Base-by-base conservation (phyloP, 2,113 vertebrate genomes). In the Sturnira hondurensis region DNA sequence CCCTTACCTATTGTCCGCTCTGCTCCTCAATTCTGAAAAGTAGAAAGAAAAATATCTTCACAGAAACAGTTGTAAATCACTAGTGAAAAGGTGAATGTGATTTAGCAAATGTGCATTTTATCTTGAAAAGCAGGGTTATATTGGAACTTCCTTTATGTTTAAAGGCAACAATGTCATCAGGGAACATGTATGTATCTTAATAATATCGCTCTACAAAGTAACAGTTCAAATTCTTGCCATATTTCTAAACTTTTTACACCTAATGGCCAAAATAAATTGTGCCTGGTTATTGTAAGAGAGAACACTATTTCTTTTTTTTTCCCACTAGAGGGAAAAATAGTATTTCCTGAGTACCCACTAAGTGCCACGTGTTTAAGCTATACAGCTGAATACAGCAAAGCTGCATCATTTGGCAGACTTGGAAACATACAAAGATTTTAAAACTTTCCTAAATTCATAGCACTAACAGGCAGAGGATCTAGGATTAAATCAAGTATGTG, bases 121-220 rank as follows among this genome's bases (percentile, higher is more conserved):
- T 88, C 88, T 93, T 95, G 71, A 33, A 81, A 97, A 96, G 52
- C 61, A 92, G 31, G 7, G 15, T 61, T 91, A 38, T 93, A 43
- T 89, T 52, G 61, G 61, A 92, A 73, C 41, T 88, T 36, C 52
- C 71, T 97, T 91, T 56, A 52, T 56, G 28, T 92, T 47, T 86
- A 80, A 97, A 77, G 26, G 31, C 89, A 97, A 73, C n/a, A 80
- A 43, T 80, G 17, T 58, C 95, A 87, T 67, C 63, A 8, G 88
- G 68, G 65, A 47, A 93, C 94, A 83, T 94, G 65, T 54, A 52
- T 26, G 17, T 65, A 86, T 96, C 93, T 96, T 94, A 94, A 96
- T 94, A 78, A 96, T 96, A 88, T 86, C 52, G 63, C 45, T 78
- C 71, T 97, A 52, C n/a, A 67, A 88, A 87, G 17, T n/a, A 70